Conservation (phyloP, 2,888 invertebrate species). For the Ectemnius lituratus region DNA sequence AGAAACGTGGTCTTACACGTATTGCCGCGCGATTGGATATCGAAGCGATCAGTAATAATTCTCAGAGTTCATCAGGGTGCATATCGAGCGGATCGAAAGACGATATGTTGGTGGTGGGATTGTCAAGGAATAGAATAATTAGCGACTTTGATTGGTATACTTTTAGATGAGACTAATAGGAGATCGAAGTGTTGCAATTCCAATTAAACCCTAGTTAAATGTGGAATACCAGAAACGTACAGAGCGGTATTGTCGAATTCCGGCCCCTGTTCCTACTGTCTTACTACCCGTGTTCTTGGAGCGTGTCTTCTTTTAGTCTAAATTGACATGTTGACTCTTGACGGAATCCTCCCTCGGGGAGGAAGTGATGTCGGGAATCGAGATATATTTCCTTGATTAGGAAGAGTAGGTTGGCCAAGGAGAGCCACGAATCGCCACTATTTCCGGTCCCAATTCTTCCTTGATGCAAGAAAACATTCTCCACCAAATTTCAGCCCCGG, state of each 20-base stretch:
- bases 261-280: neutral
- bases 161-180: too few relatives aligned
- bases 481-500: too few relatives aligned
- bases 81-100: neutral
- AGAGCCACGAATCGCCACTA: neutral
- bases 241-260: neutral
- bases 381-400: constrained; percentile 19
- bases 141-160: too few relatives aligned
- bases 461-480: too few relatives aligned
- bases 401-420: constrained; percentile 6
- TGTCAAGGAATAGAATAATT: neutral
- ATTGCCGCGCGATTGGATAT: too few relatives aligned
- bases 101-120: neutral
- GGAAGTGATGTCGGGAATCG: constrained; percentile 6
- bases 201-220: too few relatives aligned
- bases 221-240: neutral
- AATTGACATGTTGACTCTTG: neutral
- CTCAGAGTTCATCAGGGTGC: too few relatives aligned
- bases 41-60: too few relatives aligned
- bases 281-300: neutral
- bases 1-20: too few relatives aligned
- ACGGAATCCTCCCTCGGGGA: neutral
- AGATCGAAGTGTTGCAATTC: too few relatives aligned
- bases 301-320: neutral
- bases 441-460: too few relatives aligned